Evolutionary conservation across 2,888 invertebrate genomes (phyloP).

Genomic region (Halocaridina rubra): DNA sequence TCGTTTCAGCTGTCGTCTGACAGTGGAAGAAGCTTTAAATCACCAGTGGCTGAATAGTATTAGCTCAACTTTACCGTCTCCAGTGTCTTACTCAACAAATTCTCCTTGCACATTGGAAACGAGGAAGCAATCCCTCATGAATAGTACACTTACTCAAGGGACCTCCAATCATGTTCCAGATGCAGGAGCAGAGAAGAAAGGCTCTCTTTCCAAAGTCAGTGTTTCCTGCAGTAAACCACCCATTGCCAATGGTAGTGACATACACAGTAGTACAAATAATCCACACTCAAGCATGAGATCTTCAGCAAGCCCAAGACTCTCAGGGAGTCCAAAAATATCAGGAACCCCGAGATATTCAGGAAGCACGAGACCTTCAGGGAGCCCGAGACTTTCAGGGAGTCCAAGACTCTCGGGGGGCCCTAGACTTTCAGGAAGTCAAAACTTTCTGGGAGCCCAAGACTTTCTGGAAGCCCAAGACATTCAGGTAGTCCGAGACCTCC

Average conservation of each 20-base stretch:
- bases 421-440: no score
- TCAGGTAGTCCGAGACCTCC: no score
- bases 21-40: slow-evolving; percentile 43
- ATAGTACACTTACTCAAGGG: neutral
- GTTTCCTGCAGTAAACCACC: neutral
- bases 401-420: neutral
- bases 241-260: neutral
- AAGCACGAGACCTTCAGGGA: no score
- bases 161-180: neutral
- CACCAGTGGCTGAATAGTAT: slow-evolving; percentile 43
- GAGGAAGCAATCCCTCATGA: neutral
- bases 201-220: neutral
- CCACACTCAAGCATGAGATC: neutral
- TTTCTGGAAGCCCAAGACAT: no score
- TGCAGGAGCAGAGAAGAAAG: neutral
- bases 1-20: slow-evolving; percentile 32
- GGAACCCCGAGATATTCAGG: no score
- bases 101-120: neutral
- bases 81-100: neutral
- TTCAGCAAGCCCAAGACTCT: neutral
- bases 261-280: neutral
- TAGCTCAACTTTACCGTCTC: neutral
- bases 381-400: neutral
- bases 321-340: no score
- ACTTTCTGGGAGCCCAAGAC: no score